Base-by-base conservation (phyloP, 2,888 invertebrate genomes). In the Abrostola triplasia region DNA sequence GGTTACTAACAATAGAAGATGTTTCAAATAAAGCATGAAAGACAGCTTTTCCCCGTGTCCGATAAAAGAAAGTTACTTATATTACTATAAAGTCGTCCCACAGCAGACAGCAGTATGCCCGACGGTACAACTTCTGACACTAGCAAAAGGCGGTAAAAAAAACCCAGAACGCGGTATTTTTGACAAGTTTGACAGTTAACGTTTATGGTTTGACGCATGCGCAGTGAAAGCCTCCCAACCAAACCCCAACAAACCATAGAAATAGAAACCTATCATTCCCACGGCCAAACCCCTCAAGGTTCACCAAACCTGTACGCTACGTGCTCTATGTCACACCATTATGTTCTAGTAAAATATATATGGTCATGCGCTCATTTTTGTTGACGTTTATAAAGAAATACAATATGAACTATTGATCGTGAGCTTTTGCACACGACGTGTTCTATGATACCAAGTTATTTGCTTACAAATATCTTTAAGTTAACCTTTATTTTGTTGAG, bases 351-450 rank as follows among this genome's bases (percentile, higher is more conserved):
- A 64, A 64, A 63, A 52, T 64, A 70, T 77, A 75, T 90, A 91
- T 88, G 92, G 92, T 66, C 88, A 84, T 91, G 90, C 78, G 77
- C 86, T 88, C 88, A 89, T 90, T 90, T 91, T 91, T 88, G 88
- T 88, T 77, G 86, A 83, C 88, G 83, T 88, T 88, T 89, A 89
- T 86, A 90, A 87, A 90, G 87, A 88, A 88, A 88, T 85, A 90
- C 87, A 89, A 74, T 78, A 86, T 85, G 85, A 84, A 84, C 84
- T 86, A 87, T 85, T 84, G 88, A 86, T 89, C 89, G 87, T 89
- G 89, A 90, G 89, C 86, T 89, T 89, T 90, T 86, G 88, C 88
- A 84, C 89, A 85, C 88, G 87, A 83, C 85, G 76, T 84, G 81
- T 68, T 80, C 76, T 68, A 76, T 76, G 60, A 76, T 76, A 76